Evolutionary conservation across 2,797 vertebrate genomes (phyloP).

Genomic region (Aselliscus stoliczkanus): DNA sequence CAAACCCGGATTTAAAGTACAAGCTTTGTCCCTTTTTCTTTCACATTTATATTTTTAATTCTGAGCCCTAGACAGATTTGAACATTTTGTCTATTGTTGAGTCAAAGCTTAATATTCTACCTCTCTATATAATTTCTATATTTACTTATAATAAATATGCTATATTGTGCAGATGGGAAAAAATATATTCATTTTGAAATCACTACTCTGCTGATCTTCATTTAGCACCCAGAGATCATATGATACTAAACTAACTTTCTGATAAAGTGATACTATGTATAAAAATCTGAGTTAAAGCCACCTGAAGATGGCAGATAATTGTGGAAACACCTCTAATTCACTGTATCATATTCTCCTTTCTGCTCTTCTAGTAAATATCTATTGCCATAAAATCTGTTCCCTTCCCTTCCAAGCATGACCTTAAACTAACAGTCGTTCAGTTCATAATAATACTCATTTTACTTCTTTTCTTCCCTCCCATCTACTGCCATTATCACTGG

Average conservation of each 20-base stretch:
- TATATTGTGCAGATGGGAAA: not conserved
- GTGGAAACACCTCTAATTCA: not conserved
- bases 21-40: not conserved
- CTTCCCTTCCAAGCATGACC: not conserved
- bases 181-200: not conserved
- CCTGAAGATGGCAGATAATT: not conserved
- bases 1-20: not conserved
- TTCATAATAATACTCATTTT: not conserved
- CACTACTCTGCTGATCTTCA: not conserved
- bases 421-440: rapidly evolving
- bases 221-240: not conserved
- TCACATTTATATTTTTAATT: not conserved
- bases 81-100: not conserved
- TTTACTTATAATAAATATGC: not conserved
- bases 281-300: not conserved
- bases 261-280: not conserved
- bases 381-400: not conserved
- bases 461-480: not conserved
- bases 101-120: not conserved
- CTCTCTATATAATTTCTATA: not conserved
- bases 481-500: not conserved
- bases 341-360: not conserved
- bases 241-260: not conserved
- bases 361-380: not conserved
- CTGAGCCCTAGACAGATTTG: not conserved